A percentile compares a stretch with the other conserved stretches of the same genome.
Evolutionary conservation across 2,797 vertebrate genomes (phyloP).

Genomic region (Apogon hyalosoma): DNA sequence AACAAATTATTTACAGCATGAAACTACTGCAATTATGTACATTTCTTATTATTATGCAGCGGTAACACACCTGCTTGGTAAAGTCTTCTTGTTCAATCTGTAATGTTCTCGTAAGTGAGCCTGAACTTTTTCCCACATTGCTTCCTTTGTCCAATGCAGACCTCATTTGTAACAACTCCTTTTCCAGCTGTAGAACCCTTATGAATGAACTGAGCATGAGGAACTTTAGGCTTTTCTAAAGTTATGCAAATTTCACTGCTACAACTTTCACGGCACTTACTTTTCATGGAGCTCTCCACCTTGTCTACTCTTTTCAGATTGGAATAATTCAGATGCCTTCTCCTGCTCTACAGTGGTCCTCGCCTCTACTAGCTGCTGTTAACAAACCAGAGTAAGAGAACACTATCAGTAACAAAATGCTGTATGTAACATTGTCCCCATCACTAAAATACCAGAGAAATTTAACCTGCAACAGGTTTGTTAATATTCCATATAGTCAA

Average conservation of each 20-base stretch:
- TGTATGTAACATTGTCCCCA: background rate
- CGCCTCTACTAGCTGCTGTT: conserved; percentile 72
- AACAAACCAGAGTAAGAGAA: conserved; percentile 19
- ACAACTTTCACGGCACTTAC: conserved; percentile 59
- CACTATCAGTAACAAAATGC: background rate
- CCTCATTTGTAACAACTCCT: conserved; percentile 79
- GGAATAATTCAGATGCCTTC: conserved; percentile 64
- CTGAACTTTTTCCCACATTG: conserved; percentile 6
- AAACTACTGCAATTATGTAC: background rate
- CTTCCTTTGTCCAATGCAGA: conserved; percentile 61
- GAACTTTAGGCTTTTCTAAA: conserved; percentile 5
- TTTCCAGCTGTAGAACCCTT: conserved; percentile 82
- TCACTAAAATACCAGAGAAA: background rate
- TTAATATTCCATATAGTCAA: no score
- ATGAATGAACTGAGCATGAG: conserved; percentile 25
- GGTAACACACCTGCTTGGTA: conserved; percentile 54
- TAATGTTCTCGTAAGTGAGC: conserved; percentile 33
- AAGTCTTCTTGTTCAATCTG: conserved; percentile 57
- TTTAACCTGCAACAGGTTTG: conserved; percentile 1
- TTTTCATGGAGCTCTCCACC: conserved; percentile 75
- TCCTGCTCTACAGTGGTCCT: conserved; percentile 69
- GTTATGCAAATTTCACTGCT: background rate
- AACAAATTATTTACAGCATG: background rate
- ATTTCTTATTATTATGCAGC: background rate
- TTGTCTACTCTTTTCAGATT: conserved; percentile 67